Conservation (phyloP, 2,888 invertebrate species). For the Bombylius major region DNA sequence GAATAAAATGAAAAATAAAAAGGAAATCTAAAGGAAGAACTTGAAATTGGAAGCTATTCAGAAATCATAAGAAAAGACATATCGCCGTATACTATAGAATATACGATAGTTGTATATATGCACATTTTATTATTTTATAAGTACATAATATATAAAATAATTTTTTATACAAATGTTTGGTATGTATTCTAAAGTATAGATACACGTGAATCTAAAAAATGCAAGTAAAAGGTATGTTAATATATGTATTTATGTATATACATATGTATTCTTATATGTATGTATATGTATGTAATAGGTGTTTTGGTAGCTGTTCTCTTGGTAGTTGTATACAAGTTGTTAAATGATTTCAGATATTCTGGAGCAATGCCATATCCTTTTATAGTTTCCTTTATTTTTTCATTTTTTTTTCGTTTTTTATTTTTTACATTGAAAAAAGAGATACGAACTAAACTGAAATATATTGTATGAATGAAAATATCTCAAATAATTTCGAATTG, state of each 20-base stretch:
- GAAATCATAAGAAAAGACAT: not conserved
- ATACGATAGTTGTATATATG: too few relatives aligned
- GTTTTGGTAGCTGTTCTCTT: too few relatives aligned
- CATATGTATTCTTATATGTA: too few relatives aligned
- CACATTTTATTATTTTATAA: too few relatives aligned
- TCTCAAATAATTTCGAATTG: constrained; percentile 9
- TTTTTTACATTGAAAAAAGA: not conserved
- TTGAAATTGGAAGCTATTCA: not conserved
- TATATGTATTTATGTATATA: too few relatives aligned
- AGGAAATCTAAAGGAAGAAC: not conserved
- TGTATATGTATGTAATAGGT: not conserved
- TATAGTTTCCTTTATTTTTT: not conserved
- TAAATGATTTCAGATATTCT: not conserved
- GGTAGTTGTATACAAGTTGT: not conserved
- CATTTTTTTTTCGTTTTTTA: not conserved
- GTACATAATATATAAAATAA: too few relatives aligned
- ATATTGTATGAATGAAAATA: constrained; percentile 4
- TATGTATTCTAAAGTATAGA: too few relatives aligned
- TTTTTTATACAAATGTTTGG: too few relatives aligned
- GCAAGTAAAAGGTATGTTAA: too few relatives aligned
- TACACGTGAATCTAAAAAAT: too few relatives aligned
- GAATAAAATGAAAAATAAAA: too few relatives aligned
- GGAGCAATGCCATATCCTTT: not conserved
- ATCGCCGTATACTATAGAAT: too few relatives aligned
- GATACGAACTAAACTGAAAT: not conserved